Evolutionary conservation across 2,113 vertebrate species (phyloP).

Genomic region (Anolis carolinensis): DNA sequence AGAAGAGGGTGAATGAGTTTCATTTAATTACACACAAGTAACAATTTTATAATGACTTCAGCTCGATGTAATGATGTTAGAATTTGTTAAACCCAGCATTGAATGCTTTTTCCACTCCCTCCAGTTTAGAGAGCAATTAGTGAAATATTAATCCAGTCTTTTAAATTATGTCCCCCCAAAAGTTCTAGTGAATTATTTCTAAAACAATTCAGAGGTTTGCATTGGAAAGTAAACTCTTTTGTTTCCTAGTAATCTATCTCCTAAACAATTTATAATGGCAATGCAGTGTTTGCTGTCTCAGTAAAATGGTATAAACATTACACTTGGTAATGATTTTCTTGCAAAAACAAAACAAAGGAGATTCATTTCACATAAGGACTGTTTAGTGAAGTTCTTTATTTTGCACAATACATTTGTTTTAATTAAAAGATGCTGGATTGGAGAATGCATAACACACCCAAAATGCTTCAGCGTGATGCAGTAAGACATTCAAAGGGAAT

Average conservation of each 20-base stretch:
- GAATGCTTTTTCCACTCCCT: background rate
- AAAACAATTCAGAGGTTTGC: conserved; percentile 57
- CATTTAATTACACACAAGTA: conserved; percentile 47
- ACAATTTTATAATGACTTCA: conserved; percentile 46
- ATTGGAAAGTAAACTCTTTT: conserved; percentile 64
- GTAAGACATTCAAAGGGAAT: conserved; percentile 49
- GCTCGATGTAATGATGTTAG: background rate
- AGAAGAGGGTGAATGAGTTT: conserved; percentile 3
- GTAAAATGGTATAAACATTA: conserved; percentile 51
- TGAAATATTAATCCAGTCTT: conserved; percentile 56
- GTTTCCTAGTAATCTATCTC: conserved; percentile 57
- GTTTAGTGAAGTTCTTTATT: conserved; percentile 57
- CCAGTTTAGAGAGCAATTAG: conserved; percentile 50
- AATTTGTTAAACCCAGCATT: conserved; percentile 25
- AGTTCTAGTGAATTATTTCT: conserved; percentile 50
- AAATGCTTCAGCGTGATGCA: conserved; percentile 45
- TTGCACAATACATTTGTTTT: conserved; percentile 53
- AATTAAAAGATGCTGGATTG: conserved; percentile 63
- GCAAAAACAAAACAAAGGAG: conserved; percentile 57
- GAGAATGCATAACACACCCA: conserved; percentile 50
- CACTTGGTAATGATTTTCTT: conserved; percentile 50
- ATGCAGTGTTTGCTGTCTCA: conserved; percentile 55
- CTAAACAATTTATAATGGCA: conserved; percentile 57
- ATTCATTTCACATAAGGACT: conserved; percentile 52
- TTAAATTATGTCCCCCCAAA: conserved; percentile 42